phyloP scores from a whole-genome alignment of 2,888 invertebrate genomes.

The Drosophila paramelanica region DNA sequence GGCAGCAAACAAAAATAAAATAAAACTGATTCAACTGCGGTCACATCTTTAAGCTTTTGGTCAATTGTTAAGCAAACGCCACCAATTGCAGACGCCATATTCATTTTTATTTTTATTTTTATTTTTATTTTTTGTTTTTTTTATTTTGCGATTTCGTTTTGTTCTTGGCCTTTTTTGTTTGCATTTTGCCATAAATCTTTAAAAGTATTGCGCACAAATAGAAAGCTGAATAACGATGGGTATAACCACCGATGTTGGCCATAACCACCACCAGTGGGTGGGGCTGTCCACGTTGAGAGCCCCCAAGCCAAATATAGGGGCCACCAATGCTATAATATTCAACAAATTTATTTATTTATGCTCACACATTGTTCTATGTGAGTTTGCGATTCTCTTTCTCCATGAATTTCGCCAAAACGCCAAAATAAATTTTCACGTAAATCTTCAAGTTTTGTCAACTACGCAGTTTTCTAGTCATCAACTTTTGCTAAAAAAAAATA shows the following conservation, averaged over 20 bases:
- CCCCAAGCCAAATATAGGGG: conserved; percentile 12
- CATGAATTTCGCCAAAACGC: neutral
- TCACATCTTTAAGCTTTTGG: conserved; percentile 37
- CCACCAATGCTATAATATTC: conserved; percentile 44
- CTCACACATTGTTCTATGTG: conserved; percentile 37
- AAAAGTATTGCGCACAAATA: conserved; percentile 46
- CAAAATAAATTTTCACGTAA: conserved; percentile 3
- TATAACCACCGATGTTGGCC: neutral
- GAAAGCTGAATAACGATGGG: conserved; percentile 16
- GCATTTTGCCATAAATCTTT: conserved; percentile 64
- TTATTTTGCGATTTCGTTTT: conserved; percentile 14
- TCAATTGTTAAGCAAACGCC: conserved; percentile 12
- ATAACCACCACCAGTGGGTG: neutral
- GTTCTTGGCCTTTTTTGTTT: conserved; percentile 45
- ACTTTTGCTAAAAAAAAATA: too few species aligned
- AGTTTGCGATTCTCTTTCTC: conserved; percentile 14
- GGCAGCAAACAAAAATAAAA: conserved; percentile 31
- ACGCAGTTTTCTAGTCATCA: too few species aligned
- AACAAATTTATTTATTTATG: conserved; percentile 57
- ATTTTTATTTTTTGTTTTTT: conserved; percentile 14
- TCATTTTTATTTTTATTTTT: conserved; percentile 25
- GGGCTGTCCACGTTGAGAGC: neutral
- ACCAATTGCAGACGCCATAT: conserved; percentile 10
- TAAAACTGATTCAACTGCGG: conserved; percentile 32
- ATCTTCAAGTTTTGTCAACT: neutral